phyloP scores from a whole-genome alignment of 2,113 vertebrate species.

The Stegastes partitus region DNA sequence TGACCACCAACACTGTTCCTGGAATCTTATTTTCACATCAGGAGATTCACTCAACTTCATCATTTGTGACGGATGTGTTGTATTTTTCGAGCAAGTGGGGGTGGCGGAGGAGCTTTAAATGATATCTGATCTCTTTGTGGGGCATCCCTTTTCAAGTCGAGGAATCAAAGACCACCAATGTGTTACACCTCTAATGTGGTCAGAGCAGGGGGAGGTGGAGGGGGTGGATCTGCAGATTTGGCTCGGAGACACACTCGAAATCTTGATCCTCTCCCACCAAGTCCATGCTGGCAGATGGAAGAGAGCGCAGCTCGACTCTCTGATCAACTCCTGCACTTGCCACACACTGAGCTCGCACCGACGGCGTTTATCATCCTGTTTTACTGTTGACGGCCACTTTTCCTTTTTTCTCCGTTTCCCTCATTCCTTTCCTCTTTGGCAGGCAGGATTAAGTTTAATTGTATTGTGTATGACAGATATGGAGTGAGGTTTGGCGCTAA shows the following conservation, averaged over 20 bases:
- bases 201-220: slow-evolving; percentile 36
- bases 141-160: slow-evolving; percentile 67
- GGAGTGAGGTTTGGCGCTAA: slow-evolving; percentile 76
- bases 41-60: slow-evolving; percentile 54
- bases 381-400: slow-evolving; percentile 54
- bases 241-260: slow-evolving; percentile 51
- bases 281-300: slow-evolving; percentile 60
- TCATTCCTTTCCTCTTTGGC: slow-evolving; percentile 53
- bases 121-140: slow-evolving; percentile 72
- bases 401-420: slow-evolving; percentile 18
- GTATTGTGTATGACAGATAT: slow-evolving; percentile 79
- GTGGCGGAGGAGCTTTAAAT: slow-evolving; percentile 33
- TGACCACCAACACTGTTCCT: slow-evolving; percentile 69
- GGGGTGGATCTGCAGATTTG: slow-evolving; percentile 58
- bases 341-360: slow-evolving; percentile 73
- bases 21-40: slow-evolving; percentile 53
- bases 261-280: slow-evolving; percentile 61
- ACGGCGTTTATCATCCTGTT: slow-evolving; percentile 64
- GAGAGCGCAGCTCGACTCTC: slow-evolving; percentile 35
- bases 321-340: slow-evolving; percentile 69
- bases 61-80: slow-evolving; percentile 62
- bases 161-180: slow-evolving; percentile 78
- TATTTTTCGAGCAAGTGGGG: slow-evolving; percentile 59
- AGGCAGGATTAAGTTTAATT: slow-evolving; percentile 78
- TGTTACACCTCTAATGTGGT: slow-evolving; percentile 74